These are phyloP conservation scores for Epizoanthus ramosus DNA, from an alignment of 92 coral and sea anemone genomes.

Conservation along the genomic window DNA sequence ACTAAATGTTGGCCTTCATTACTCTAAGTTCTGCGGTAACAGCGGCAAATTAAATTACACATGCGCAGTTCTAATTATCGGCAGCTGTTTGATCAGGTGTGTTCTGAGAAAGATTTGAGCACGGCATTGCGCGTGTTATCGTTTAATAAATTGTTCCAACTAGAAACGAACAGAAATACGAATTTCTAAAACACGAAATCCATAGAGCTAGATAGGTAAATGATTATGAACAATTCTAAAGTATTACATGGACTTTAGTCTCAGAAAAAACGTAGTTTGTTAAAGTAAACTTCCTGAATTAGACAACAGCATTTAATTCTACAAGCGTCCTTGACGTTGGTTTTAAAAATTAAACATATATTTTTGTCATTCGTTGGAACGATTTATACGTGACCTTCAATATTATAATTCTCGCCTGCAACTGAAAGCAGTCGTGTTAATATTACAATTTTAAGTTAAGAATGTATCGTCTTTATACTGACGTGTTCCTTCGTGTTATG, in stretches of 20 bases:
- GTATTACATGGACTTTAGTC: background rate
- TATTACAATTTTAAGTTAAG: no score
- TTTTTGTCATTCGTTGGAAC: background rate
- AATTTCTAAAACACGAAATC: background rate
- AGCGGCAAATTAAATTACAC: background rate
- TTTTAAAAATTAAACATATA: slow-evolving; percentile 2
- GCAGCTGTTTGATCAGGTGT: background rate
- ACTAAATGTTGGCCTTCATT: slow-evolving; percentile 17
- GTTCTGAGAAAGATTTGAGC: background rate
- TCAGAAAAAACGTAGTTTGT: background rate
- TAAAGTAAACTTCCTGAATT: no score
- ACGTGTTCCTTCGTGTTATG: no score
- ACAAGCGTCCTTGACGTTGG: background rate
- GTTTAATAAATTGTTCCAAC: background rate
- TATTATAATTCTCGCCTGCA: no score
- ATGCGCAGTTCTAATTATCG: background rate
- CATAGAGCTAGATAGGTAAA: background rate
- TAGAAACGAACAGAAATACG: background rate
- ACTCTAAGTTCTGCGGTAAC: slow-evolving; percentile 17
- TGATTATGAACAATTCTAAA: background rate
- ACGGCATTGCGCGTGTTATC: background rate
- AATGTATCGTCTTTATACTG: no score
- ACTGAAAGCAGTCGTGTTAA: no score
- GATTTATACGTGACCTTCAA: no score
- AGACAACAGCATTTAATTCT: background rate